Conservation (phyloP, 2,113 vertebrate species). For the Aplodontia rufa region DNA sequence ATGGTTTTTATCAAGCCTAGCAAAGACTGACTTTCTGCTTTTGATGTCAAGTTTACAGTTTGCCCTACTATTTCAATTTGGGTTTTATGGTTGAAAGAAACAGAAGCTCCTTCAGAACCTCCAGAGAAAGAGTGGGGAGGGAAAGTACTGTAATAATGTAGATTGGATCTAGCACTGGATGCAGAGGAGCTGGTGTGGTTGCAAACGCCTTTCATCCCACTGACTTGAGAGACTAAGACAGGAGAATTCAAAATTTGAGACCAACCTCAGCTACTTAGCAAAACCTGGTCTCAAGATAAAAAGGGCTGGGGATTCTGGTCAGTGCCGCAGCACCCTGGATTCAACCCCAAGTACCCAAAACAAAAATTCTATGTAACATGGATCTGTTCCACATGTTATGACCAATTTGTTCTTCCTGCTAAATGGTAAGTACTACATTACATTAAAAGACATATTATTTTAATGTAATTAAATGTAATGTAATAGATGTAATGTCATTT, state of each 20-base stretch:
- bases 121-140: not conserved
- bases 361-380: not conserved
- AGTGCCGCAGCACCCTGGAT: too few species aligned
- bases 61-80: not conserved
- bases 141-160: rapidly evolving
- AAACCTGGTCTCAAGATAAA: too few species aligned
- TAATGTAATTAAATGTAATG: too few species aligned
- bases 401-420: not conserved
- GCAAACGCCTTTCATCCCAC: too few species aligned
- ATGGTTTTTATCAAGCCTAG: not conserved
- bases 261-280: too few species aligned
- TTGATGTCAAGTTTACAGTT: not conserved
- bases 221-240: too few species aligned
- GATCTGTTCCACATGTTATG: not conserved
- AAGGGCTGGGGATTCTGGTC: too few species aligned
- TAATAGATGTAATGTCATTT: too few species aligned
- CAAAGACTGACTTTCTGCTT: not conserved
- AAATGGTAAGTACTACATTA: not conserved
- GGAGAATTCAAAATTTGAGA: too few species aligned
- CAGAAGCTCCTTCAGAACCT: not conserved
- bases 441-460: not conserved
- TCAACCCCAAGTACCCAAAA: too few species aligned
- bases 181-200: too few species aligned
- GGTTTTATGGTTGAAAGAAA: not conserved
- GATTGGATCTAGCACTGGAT: not conserved